Conservation (phyloP, 2,113 vertebrate species). For the Pseudois nayaur region DNA sequence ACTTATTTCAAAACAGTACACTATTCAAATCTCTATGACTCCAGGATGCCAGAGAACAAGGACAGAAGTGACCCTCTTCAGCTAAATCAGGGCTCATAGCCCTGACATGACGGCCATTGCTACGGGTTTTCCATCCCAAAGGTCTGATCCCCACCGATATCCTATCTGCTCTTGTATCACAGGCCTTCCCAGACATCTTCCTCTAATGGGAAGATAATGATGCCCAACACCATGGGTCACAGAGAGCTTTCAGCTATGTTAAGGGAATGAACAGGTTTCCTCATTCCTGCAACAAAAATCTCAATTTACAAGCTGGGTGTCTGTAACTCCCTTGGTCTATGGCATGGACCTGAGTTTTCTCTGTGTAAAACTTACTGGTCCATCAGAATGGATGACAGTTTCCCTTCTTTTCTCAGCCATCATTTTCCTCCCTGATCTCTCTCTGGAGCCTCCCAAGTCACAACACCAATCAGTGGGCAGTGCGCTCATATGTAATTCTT, state of each 20-base stretch:
- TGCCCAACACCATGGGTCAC: background rate
- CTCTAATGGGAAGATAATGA: background rate
- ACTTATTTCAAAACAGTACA: conserved; percentile 26
- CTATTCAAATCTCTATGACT: background rate
- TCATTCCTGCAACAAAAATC: background rate
- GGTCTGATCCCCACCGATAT: background rate
- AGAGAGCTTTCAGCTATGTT: background rate
- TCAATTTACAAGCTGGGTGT: background rate
- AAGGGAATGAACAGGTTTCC: background rate
- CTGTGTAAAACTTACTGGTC: background rate
- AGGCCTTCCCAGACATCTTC: background rate
- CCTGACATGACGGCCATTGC: background rate
- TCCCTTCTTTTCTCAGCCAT: background rate
- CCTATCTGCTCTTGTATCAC: background rate
- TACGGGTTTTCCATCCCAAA: background rate
- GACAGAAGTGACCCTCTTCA: background rate
- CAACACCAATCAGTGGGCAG: background rate
- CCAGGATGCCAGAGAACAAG: background rate
- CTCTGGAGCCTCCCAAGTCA: background rate
- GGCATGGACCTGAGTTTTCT: background rate
- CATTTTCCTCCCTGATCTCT: background rate
- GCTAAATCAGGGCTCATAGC: background rate
- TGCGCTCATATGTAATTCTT: background rate
- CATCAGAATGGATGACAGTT: background rate
- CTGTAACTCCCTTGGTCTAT: background rate